phyloP scores from a whole-genome alignment of 2,888 invertebrate genomes.

The Creontiades dilutus region DNA sequence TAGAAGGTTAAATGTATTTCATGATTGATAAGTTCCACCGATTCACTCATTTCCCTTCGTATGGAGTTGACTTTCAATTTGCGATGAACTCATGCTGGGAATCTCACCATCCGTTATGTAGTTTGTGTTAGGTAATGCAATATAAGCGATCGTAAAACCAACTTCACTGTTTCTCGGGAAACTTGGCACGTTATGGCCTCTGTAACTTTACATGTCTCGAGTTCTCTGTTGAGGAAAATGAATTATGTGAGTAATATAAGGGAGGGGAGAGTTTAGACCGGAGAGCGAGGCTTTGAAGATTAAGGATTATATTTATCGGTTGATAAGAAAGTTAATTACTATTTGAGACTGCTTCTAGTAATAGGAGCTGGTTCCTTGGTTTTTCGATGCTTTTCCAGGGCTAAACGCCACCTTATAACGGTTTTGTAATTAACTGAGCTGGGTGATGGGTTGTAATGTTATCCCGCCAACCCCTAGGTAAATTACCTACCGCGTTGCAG shows the following conservation, averaged over 20 bases:
- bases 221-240: background rate
- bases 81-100: no score
- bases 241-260: constrained; percentile 50
- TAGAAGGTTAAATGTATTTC: no score
- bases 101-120: background rate
- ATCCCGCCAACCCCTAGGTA: constrained; percentile 10
- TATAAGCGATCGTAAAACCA: background rate
- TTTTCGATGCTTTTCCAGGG: background rate
- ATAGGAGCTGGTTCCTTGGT: background rate
- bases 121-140: background rate
- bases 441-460: constrained; percentile 34
- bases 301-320: constrained; percentile 62
- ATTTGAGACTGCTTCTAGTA: constrained; percentile 9
- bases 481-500: constrained; percentile 30
- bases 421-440: constrained; percentile 41
- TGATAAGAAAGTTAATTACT: constrained; percentile 62
- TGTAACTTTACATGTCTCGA: constrained; percentile 40
- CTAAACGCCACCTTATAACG: constrained; percentile 6
- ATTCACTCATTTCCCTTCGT: no score
- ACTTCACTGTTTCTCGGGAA: background rate
- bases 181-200: constrained; percentile 24
- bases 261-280: constrained; percentile 6
- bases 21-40: no score
- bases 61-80: no score
- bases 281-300: constrained; percentile 29